Percentiles rank a stretch among this genome's conserved stretches.
Conservation (phyloP, 2,888 invertebrate species). For the Atethmia centrago region DNA sequence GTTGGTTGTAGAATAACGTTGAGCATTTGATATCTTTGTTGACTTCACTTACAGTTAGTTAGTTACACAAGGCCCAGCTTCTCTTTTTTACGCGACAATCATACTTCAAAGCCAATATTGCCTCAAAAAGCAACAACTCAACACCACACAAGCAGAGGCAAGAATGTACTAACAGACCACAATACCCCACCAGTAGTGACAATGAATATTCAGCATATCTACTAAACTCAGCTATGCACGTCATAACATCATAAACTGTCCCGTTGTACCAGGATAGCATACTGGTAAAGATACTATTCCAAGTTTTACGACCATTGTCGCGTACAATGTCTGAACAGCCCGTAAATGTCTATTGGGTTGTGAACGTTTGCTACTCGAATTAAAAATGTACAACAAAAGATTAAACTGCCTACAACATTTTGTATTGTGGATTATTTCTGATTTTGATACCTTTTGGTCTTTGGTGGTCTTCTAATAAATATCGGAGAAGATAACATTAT, state of each 20-base stretch:
- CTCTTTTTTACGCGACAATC: background rate
- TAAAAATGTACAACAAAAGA: slow-evolving; percentile 18
- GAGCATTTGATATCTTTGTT: background rate
- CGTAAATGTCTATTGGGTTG: slow-evolving; percentile 26
- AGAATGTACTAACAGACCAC: slow-evolving; percentile 22
- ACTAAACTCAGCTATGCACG: slow-evolving; percentile 27
- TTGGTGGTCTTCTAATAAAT: background rate
- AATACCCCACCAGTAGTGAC: slow-evolving; percentile 28
- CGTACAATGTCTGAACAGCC: slow-evolving; percentile 23
- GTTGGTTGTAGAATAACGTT: background rate
- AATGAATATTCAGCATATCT: slow-evolving; percentile 47
- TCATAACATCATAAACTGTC: slow-evolving; percentile 39
- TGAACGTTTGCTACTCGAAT: slow-evolving; percentile 20
- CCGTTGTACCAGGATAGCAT: slow-evolving; percentile 55
- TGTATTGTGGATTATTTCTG: background rate
- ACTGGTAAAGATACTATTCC: slow-evolving; percentile 43
- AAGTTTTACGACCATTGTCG: slow-evolving; percentile 39
- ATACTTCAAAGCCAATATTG: background rate
- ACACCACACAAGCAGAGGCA: slow-evolving; percentile 5
- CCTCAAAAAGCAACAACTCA: background rate
- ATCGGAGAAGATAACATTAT: background rate
- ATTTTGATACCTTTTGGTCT: background rate
- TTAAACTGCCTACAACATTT: background rate
- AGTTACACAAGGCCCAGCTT: background rate
- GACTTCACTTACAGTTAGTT: background rate